Evolutionary conservation across 2,797 vertebrate species (phyloP).

Genomic region (Phoxinus dragarum): DNA sequence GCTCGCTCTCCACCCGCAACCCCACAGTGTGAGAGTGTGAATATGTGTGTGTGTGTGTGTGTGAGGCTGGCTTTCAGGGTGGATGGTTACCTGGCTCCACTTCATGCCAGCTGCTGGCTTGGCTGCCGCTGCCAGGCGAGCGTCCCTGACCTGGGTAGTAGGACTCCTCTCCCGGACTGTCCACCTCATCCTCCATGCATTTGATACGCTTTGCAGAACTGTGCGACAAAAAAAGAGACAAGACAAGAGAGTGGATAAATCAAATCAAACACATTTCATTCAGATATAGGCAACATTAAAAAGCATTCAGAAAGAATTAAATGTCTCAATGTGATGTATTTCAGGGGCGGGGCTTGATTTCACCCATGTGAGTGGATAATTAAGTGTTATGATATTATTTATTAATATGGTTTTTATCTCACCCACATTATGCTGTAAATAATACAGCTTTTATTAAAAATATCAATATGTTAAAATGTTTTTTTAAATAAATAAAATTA

Average conservation of each 20-base stretch:
- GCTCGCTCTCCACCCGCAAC: neutral
- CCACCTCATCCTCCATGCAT: slow-evolving; percentile 98
- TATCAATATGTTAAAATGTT: neutral
- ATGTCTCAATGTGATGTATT: neutral
- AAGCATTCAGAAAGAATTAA: neutral
- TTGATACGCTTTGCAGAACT: slow-evolving; percentile 99
- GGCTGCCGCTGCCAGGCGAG: slow-evolving; percentile 93
- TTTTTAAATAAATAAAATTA: neutral
- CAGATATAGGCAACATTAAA: neutral
- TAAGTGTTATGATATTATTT: neutral
- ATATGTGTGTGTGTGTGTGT: slow-evolving; percentile 45
- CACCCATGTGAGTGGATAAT: neutral
- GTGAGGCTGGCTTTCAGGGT: slow-evolving; percentile 8
- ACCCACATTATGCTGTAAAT: neutral
- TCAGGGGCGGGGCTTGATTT: neutral
- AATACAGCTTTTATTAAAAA: neutral
- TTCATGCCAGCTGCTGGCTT: slow-evolving; percentile 97
- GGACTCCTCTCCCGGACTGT: slow-evolving; percentile 95
- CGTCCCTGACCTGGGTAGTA: slow-evolving; percentile 95
- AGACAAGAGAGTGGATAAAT: slow-evolving; percentile 44
- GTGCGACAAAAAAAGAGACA: slow-evolving; percentile 56
- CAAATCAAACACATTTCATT: neutral
- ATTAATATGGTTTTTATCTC: neutral
- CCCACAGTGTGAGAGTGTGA: slow-evolving; percentile 41
- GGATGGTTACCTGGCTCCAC: slow-evolving; percentile 92